Percentiles rank a stretch among this genome's conserved stretches.
These are phyloP conservation scores for Mustela lutreola DNA, from an alignment of 2,113 vertebrate genomes.

Conservation along the genomic window DNA sequence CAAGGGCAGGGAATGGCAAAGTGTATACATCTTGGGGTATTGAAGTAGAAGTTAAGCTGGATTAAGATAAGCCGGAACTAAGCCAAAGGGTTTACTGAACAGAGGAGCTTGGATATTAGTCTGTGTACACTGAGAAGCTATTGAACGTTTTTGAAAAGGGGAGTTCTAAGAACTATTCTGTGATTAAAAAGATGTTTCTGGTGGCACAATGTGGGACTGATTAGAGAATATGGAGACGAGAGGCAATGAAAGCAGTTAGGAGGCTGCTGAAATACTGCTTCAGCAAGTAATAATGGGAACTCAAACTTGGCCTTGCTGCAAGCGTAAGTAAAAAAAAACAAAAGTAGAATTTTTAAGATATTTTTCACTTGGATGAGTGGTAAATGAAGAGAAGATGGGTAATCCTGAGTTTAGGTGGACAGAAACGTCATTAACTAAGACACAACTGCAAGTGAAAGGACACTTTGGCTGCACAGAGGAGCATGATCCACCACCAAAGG, in stretches of 20 bases:
- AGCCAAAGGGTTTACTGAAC: background rate
- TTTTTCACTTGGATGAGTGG: background rate
- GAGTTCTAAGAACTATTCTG: background rate
- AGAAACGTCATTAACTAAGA: background rate
- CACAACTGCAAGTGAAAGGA: background rate
- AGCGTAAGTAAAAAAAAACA: background rate
- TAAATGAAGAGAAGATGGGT: background rate
- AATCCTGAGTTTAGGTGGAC: background rate
- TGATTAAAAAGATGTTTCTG: background rate
- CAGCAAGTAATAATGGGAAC: background rate
- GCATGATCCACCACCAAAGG: background rate
- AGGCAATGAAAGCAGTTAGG: background rate
- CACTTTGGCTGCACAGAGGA: background rate
- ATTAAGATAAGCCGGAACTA: background rate
- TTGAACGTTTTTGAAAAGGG: background rate
- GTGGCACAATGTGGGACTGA: conserved; percentile 5
- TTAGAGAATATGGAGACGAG: background rate
- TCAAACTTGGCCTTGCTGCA: background rate
- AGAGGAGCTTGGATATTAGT: background rate
- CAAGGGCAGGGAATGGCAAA: background rate
- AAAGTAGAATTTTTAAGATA: background rate
- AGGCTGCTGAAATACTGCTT: background rate
- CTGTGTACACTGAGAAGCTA: background rate
- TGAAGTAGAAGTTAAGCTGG: background rate
- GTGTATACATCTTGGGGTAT: background rate